These are phyloP conservation scores for Hirtodrosophila duncani DNA, from an alignment of 2,888 invertebrate genomes.

Conservation along the genomic window DNA sequence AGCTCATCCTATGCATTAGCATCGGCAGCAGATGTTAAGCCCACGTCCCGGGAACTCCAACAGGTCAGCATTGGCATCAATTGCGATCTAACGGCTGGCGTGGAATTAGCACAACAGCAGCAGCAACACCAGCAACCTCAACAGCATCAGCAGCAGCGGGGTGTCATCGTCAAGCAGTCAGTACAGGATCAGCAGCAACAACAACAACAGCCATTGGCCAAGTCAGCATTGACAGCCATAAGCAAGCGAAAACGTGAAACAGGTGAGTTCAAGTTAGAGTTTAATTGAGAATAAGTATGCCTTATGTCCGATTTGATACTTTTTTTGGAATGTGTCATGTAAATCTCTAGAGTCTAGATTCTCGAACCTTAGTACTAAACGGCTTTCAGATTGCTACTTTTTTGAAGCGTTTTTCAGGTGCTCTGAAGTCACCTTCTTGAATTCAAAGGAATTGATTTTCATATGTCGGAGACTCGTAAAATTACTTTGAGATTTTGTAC, in stretches of 20 bases:
- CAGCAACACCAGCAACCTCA: constrained; percentile 35
- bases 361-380: no score
- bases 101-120: constrained; percentile 23
- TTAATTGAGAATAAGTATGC: background rate
- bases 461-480: no score
- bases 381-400: no score
- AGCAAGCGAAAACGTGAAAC: constrained; percentile 67
- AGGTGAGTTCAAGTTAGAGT: constrained; percentile 41
- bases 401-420: no score
- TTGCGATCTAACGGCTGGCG: constrained; percentile 31
- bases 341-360: no score
- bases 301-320: no score
- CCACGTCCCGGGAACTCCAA: constrained; percentile 36
- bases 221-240: constrained; percentile 38
- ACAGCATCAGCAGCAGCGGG: no score
- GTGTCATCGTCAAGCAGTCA: constrained; percentile 12
- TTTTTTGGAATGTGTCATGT: no score
- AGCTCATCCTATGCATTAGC: background rate
- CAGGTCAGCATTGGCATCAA: constrained; percentile 51
- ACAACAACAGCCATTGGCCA: constrained; percentile 36
- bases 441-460: no score
- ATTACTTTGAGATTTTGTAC: no score
- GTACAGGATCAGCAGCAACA: constrained; percentile 20
- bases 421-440: no score
- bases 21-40: constrained; percentile 33